Conservation (phyloP, 1,140 invertebrate species). For the Tribolium castaneum region DNA sequence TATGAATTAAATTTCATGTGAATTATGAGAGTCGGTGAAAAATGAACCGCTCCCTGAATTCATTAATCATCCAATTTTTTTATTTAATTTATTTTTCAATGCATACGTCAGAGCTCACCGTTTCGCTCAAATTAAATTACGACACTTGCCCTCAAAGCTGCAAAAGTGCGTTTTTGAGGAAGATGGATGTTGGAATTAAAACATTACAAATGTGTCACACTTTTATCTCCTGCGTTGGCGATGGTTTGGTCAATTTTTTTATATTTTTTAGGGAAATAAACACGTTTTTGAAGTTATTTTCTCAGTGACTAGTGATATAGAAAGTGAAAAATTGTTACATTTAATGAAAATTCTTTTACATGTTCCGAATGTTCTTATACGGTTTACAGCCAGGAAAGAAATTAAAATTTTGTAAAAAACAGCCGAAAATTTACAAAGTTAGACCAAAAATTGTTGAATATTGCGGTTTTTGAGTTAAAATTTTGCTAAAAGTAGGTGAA, state of each 20-base stretch:
- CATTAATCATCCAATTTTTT: slow-evolving; percentile 18
- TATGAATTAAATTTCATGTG: neutral
- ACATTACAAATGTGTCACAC: neutral
- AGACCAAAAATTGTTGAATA: too few relatives aligned
- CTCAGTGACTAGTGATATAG: too few relatives aligned
- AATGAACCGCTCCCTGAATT: neutral
- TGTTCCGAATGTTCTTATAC: too few relatives aligned
- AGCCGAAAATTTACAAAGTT: too few relatives aligned
- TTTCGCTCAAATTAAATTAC: slow-evolving; percentile 5
- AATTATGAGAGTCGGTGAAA: neutral
- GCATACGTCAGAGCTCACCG: slow-evolving; percentile 11
- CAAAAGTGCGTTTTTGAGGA: slow-evolving; percentile 7
- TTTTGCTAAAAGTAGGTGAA: too few relatives aligned
- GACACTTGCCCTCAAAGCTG: neutral
- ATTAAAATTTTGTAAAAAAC: too few relatives aligned
- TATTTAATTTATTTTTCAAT: slow-evolving; percentile 23
- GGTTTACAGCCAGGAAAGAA: too few relatives aligned
- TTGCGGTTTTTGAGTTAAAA: too few relatives aligned
- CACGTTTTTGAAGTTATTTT: neutral
- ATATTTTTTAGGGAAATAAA: neutral
- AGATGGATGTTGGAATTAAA: neutral
- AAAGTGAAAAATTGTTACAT: too few relatives aligned
- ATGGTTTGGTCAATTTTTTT: too few relatives aligned
- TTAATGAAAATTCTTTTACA: too few relatives aligned
- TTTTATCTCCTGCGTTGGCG: neutral